Base-by-base conservation (phyloP, 2,113 vertebrate genomes). In the Oostethus manadensis region DNA sequence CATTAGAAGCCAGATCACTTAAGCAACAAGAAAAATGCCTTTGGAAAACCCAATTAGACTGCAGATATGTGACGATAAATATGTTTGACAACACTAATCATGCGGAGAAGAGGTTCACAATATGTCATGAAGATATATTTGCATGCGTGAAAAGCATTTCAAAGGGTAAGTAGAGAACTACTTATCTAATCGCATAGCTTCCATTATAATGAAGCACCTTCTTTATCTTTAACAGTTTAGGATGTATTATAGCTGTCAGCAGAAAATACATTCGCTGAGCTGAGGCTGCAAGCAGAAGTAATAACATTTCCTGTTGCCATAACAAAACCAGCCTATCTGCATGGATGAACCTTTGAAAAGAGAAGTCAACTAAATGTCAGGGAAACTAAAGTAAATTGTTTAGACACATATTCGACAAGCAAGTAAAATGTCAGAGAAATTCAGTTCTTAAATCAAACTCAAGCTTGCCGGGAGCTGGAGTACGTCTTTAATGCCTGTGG, bases 11-110 rank as follows among this genome's bases (percentile, higher is more conserved):
- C 53, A 38, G 35, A 56, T 72, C 49, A 60, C 40, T 57, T 42
- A 57, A 54, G 45, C 59, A 58, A 21, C 20, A 10, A 33, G 38
- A 40, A 59, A 77, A 68, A 66, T 64, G 67, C 60, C 60, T 50
- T 72, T 58, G 60, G 59, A 58, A 49, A 68, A 51, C 62, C 45
- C 58, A 54, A 62, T 68, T 33, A 60, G 61, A 55, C 48, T 62
- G 33, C 50, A 75, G 59, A 75, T 58, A 51, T 44, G 44, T 70
- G 68, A 79, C 40, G 63, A 70, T 75, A 73, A 79, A 71, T 61
- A 66, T 77, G 66, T 74, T 66, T 77, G 73, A 73, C 76, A 66
- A 62, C 56, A 63, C 47, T 50, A 61, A 69, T 71, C 66, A 29
- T 6, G 43, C 69, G 26, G 56, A 57, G 58, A 59, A 66, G 58